These are phyloP conservation scores for Seriola rivoliana DNA, from an alignment of 2,113 vertebrate genomes.

Conservation along the genomic window DNA sequence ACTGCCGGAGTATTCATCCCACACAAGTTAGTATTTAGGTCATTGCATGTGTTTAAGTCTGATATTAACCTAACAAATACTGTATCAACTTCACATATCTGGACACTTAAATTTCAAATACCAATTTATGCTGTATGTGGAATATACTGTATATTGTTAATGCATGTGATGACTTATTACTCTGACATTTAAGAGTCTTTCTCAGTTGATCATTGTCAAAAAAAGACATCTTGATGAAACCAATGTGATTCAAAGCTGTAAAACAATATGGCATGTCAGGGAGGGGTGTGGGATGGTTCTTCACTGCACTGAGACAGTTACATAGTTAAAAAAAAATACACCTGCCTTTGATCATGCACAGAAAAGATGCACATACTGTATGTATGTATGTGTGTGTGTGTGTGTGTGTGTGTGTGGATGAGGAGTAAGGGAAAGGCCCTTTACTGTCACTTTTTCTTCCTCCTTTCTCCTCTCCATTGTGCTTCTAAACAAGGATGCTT, in stretches of 20 bases:
- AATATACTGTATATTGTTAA: neutral
- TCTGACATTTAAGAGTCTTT: neutral
- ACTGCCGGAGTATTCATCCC: neutral
- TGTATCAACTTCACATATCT: neutral
- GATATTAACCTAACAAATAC: neutral
- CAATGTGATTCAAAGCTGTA: neutral
- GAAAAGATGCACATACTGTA: constrained; percentile 16
- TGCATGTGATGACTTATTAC: neutral
- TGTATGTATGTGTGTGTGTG: neutral
- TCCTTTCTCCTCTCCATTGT: constrained; percentile 6
- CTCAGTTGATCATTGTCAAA: neutral
- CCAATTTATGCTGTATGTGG: neutral
- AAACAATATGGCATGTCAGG: neutral
- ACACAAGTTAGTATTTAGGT: neutral
- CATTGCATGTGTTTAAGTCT: neutral
- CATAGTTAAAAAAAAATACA: constrained; percentile 53
- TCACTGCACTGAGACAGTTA: constrained; percentile 20
- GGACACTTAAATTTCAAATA: neutral
- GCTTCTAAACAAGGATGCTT: constrained; percentile 24
- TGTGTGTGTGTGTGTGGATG: neutral
- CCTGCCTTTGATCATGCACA: constrained; percentile 43
- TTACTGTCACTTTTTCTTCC: constrained; percentile 22
- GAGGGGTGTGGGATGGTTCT: neutral
- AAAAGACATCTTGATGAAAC: neutral
- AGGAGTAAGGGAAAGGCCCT: constrained; percentile 13